Percentiles rank a stretch among this genome's conserved stretches.
These are phyloP conservation scores for Malaclemys terrapin DNA, from an alignment of 2,113 vertebrate genomes.

Conservation along the genomic window DNA sequence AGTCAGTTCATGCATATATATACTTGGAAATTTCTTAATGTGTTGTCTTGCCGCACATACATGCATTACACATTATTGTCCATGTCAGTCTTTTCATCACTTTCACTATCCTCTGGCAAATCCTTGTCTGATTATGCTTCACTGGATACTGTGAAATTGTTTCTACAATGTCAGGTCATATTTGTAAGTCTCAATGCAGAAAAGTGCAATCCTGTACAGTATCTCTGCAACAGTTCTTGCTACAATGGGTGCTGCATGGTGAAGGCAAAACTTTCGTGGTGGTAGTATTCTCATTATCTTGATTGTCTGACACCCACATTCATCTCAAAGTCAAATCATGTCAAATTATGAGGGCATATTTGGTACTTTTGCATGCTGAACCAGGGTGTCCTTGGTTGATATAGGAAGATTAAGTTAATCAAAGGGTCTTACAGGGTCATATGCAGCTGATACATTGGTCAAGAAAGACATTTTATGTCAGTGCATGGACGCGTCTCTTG, in stretches of 20 bases:
- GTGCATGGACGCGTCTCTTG: background rate
- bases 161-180: conserved; percentile 50
- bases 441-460: background rate
- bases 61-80: conserved; percentile 22
- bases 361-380: background rate
- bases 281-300: background rate
- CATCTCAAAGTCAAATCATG: background rate
- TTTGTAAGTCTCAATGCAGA: conserved; percentile 30
- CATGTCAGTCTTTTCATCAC: conserved; percentile 38
- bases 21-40: background rate
- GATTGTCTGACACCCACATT: background rate
- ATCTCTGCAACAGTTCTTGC: background rate
- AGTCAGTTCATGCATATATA: fast-evolving
- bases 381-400: background rate
- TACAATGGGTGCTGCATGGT: background rate
- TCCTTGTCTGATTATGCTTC: conserved; percentile 30
- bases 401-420: background rate
- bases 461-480: background rate
- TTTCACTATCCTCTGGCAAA: conserved; percentile 10
- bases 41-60: background rate
- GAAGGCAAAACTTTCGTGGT: background rate
- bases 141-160: conserved; percentile 24
- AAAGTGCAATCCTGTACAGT: background rate
- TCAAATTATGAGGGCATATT: conserved; percentile 16
- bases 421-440: background rate